These are phyloP conservation scores for Melanotaenia maccullochi DNA, from an alignment of 2,797 vertebrate species.

Conservation along the genomic window DNA sequence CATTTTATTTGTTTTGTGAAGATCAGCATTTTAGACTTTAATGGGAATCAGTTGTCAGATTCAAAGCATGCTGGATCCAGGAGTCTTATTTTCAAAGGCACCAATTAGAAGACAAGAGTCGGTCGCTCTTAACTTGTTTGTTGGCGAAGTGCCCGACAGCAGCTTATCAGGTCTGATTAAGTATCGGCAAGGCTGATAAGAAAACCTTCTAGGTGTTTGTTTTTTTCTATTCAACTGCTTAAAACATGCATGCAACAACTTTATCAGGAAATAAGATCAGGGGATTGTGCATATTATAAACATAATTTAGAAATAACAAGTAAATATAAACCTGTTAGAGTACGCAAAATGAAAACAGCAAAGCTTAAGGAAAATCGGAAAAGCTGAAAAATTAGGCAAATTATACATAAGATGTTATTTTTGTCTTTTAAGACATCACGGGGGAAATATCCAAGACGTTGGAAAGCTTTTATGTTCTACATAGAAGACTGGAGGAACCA, in stretches of 20 bases:
- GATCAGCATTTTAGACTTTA: conserved; percentile 1
- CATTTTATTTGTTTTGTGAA: background rate
- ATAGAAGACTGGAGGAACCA: background rate
- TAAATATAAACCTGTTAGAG: background rate
- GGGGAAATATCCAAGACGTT: background rate
- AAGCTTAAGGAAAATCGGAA: background rate
- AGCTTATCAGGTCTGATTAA: conserved; percentile 46
- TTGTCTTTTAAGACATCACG: background rate
- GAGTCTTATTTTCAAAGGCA: conserved; percentile 42
- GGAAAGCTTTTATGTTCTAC: background rate
- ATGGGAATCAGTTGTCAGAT: conserved; percentile 19
- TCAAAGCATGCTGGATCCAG: conserved; percentile 27
- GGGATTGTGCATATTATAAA: background rate
- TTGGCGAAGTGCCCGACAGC: conserved; percentile 26
- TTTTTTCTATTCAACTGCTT: background rate
- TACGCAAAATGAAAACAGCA: too few species aligned
- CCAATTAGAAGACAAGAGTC: conserved; percentile 36
- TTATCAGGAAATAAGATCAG: background rate
- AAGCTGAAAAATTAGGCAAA: background rate
- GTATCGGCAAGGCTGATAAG: conserved; percentile 1
- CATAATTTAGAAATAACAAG: background rate
- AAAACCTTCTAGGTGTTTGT: background rate
- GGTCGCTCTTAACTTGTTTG: conserved; percentile 34
- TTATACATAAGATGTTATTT: background rate
- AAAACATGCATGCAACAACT: background rate